phyloP scores from a whole-genome alignment of 2,797 vertebrate genomes.

The Spinibarbus caldwelli region DNA sequence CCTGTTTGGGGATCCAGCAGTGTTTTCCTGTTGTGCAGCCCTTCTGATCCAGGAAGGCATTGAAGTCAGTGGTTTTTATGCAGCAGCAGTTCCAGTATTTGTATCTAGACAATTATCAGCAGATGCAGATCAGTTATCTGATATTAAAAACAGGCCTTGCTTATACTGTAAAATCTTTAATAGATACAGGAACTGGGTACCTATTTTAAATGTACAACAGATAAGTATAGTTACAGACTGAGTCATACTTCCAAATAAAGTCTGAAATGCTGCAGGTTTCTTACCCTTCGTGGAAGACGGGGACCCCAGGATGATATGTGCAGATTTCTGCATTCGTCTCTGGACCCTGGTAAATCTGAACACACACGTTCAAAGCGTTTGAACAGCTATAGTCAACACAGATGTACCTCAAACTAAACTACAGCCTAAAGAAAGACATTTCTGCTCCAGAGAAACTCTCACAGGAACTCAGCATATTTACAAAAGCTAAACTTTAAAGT shows the following conservation, averaged over 20 bases:
- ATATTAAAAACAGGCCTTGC: background rate
- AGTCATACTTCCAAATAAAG: background rate
- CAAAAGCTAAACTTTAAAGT: slow-evolving; percentile 17
- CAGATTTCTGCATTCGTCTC: slow-evolving; percentile 84
- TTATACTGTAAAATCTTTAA: background rate
- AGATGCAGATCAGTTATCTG: no score
- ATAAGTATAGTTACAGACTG: background rate
- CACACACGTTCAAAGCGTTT: slow-evolving; percentile 26
- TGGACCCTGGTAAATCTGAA: slow-evolving; percentile 81
- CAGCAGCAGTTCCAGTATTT: slow-evolving; percentile 98
- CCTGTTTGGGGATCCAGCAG: slow-evolving; percentile 84
- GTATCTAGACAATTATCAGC: slow-evolving; percentile 75
- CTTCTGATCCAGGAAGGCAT: slow-evolving; percentile 89
- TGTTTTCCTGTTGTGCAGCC: slow-evolving; percentile 88
- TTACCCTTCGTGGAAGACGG: slow-evolving; percentile 96
- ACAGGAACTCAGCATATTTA: slow-evolving; percentile 29
- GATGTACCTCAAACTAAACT: background rate
- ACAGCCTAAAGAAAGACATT: background rate
- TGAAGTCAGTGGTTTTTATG: slow-evolving; percentile 89
- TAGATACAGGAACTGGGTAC: background rate
- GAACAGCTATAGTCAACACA: slow-evolving; percentile 1
- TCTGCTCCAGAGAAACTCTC: slow-evolving; percentile 9
- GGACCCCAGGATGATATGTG: slow-evolving; percentile 85
- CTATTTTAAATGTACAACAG: background rate
- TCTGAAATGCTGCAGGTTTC: slow-evolving; percentile 34